Evolutionary conservation across 2,888 invertebrate species (phyloP), one percentile per base, ranked within the genome.

Genomic region (Pachymerium ferrugineum): DNA sequence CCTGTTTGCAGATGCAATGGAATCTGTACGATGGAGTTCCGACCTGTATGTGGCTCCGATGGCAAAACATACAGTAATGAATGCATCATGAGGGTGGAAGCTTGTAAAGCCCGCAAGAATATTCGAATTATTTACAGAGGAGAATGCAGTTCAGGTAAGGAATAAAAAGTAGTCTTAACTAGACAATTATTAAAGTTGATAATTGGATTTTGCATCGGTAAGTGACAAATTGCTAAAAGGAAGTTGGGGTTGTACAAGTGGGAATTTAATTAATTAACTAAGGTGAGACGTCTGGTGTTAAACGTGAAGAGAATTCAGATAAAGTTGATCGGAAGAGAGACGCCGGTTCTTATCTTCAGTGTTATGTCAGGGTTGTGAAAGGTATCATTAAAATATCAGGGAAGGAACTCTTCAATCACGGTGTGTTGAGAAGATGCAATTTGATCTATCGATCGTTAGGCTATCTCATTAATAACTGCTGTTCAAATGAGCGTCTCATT

Each of bases 1-100:
- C 91, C 94, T 0, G 86, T 87, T 54, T 94, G 94, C 82, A 87
- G 88, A 75, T 94, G 94, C 82, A 90, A 90, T 74, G 90, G 90
- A 78, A 86, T 88, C 70, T 84, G 83, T 77, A 77, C 79, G 3
- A 77, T 77, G 4, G 80, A 80, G 71, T 78, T 80, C 73, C 90
- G 92, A 80, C 89, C 91, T 73, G 86, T 93, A 78, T 85, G 85
- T 77, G 85, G 83, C 47, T 83, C 81, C 62, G 83, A 85, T 78
- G 83, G 83, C 3, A 78, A 79, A 28, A 83, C 84, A 0, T 84
- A 84, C 77, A 86, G 89, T 70, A 93, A 91, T 80, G 91, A 92
- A 80, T 95, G 94, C 80, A 88, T 89, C 75, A 85, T 94, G 77
- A 86, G 89, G 73, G 88, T 90, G 79, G 89, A 92, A 80, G 90